A percentile compares a stretch with the other conserved stretches of the same genome.
Evolutionary conservation across 92 coral and sea anemone species (phyloP).

Genomic region (Porites evermanni): DNA sequence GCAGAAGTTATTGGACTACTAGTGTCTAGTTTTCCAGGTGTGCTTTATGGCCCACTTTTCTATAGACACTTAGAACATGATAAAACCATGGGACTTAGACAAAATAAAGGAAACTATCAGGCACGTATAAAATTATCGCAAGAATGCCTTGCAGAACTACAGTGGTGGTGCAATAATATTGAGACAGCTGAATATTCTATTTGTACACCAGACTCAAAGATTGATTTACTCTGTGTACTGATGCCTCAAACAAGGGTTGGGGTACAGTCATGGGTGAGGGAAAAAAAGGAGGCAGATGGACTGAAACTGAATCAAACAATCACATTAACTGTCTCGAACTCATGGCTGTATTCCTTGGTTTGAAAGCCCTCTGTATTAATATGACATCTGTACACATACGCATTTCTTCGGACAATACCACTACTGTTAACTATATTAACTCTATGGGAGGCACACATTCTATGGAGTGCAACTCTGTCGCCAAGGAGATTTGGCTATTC

Average conservation of each 20-base stretch:
- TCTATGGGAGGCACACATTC: conserved; percentile 58
- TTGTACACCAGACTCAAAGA: background rate
- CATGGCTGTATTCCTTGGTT: conserved; percentile 30
- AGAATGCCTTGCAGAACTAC: too few relatives aligned
- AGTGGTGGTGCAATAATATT: too few relatives aligned
- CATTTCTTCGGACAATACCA: conserved; percentile 45
- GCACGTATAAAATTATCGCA: too few relatives aligned
- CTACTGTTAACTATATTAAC: conserved; percentile 46
- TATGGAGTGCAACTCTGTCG: conserved; percentile 29
- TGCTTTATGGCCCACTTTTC: too few relatives aligned
- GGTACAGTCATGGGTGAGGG: conserved; percentile 38
- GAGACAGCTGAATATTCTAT: too few relatives aligned
- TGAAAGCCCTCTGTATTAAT: conserved; percentile 32
- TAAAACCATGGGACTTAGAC: too few relatives aligned
- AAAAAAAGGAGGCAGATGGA: conserved; percentile 29
- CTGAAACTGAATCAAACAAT: background rate
- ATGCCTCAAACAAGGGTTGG: conserved; percentile 50
- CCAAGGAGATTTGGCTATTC: conserved; percentile 40
- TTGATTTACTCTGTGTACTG: conserved; percentile 35
- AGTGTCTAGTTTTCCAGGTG: too few relatives aligned
- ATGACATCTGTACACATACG: background rate
- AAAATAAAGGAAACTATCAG: too few relatives aligned
- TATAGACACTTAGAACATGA: too few relatives aligned
- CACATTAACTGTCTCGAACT: conserved; percentile 48
- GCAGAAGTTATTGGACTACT: too few relatives aligned